Evolutionary conservation across 1,140 invertebrate genomes (phyloP).

Genomic region (Pseudomyrmex dendroicus): DNA sequence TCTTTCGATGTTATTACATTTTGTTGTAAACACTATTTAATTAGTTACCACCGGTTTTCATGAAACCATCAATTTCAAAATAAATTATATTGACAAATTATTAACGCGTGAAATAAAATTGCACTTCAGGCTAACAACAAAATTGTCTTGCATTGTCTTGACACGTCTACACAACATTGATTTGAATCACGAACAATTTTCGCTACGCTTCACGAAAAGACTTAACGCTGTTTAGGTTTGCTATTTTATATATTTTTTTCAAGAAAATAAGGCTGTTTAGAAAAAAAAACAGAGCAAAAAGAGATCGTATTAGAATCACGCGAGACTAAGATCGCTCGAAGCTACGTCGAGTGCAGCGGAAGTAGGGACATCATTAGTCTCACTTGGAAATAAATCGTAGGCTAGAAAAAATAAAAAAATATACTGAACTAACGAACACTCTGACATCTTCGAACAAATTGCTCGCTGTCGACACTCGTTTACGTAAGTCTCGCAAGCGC

Average conservation of each 20-base stretch:
- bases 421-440: background rate
- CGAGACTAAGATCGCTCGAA: conserved; percentile 14
- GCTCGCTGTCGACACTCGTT: background rate
- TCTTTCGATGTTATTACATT: background rate
- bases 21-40: background rate
- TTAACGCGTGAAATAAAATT: conserved; percentile 14
- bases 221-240: conserved; percentile 35
- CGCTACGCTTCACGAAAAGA: background rate
- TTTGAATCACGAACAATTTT: conserved; percentile 27
- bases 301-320: conserved; percentile 46
- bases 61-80: background rate
- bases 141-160: background rate
- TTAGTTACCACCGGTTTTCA: background rate
- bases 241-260: conserved; percentile 16
- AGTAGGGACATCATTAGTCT: conserved; percentile 43
- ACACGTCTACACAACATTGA: background rate
- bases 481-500: background rate
- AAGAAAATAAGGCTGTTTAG: conserved; percentile 25
- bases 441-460: background rate
- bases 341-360: conserved; percentile 25
- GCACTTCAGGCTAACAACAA: background rate
- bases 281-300: too few relatives aligned
- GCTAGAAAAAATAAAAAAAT: conserved; percentile 9
- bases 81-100: conserved; percentile 3
- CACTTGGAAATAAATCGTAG: conserved; percentile 25